Conservation (phyloP, 92 coral and sea anemone species). For the Chrysogorgia sp. region DNA sequence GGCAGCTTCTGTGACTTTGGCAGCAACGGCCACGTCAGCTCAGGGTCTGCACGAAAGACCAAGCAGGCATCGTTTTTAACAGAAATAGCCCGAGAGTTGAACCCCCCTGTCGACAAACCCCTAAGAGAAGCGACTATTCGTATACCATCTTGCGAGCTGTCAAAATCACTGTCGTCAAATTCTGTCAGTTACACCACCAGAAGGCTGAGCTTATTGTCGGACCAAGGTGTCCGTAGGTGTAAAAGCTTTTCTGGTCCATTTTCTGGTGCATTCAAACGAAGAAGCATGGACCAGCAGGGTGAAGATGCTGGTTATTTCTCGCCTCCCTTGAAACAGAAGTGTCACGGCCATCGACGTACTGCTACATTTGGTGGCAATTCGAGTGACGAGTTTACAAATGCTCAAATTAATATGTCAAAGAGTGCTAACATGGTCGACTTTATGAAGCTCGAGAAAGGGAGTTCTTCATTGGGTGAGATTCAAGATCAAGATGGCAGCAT, state of each 20-base stretch:
- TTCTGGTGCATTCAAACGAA: conserved; percentile 58
- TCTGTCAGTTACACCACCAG: not conserved
- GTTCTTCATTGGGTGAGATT: conserved; percentile 56
- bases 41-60: conserved; percentile 33
- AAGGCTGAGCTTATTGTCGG: not conserved
- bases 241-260: conserved; percentile 66
- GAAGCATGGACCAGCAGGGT: not conserved
- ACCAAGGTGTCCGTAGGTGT: conserved; percentile 37
- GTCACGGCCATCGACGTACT: conserved; percentile 62
- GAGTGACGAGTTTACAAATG: conserved; percentile 7
- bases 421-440: conserved; percentile 3
- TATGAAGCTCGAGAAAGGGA: conserved; percentile 6
- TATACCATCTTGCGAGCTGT: not conserved
- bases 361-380: conserved; percentile 79
- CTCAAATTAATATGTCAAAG: not conserved
- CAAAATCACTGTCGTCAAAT: conserved; percentile 17
- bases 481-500: conserved; percentile 79
- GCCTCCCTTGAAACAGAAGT: conserved; percentile 81
- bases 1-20: conserved; percentile 90
- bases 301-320: conserved; percentile 51
- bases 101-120: conserved; percentile 33
- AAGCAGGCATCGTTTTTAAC: conserved; percentile 57
- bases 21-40: conserved; percentile 55
- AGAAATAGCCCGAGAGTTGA: conserved; percentile 74
- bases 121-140: not conserved